phyloP scores from a whole-genome alignment of 1,140 invertebrate genomes.

The Zaprionus gabonicus region DNA sequence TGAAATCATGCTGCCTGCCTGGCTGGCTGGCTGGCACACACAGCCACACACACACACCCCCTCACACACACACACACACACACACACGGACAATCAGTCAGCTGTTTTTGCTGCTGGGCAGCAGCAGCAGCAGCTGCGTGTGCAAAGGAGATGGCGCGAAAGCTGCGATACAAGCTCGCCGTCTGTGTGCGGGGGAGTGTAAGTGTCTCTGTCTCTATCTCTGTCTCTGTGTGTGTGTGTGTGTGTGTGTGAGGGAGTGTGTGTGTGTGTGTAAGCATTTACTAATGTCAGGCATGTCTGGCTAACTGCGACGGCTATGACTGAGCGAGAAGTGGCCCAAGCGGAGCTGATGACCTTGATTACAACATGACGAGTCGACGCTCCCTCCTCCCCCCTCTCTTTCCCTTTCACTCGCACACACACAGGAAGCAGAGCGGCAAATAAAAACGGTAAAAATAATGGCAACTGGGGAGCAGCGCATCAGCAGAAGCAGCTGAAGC shows the following conservation, averaged over 20 bases:
- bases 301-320: conserved; percentile 78
- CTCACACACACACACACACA: no score
- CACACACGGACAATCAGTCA: conserved; percentile 64
- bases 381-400: background rate
- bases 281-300: conserved; percentile 74
- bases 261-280: conserved; percentile 53
- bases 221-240: conserved; percentile 8
- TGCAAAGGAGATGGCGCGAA: conserved; percentile 68
- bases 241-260: conserved; percentile 11
- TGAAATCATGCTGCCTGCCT: conserved; percentile 71
- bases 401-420: conserved; percentile 16
- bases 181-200: conserved; percentile 7
- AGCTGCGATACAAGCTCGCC: conserved; percentile 43
- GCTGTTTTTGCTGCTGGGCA: conserved; percentile 63
- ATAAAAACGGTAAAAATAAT: conserved; percentile 78
- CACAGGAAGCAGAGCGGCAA: conserved; percentile 55
- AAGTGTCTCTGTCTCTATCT: conserved; percentile 5
- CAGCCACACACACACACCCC: conserved; percentile 25
- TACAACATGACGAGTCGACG: conserved; percentile 63
- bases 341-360: conserved; percentile 77
- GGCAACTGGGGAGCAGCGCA: conserved; percentile 49
- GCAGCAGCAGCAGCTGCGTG: conserved; percentile 53
- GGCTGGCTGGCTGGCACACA: conserved; percentile 20
- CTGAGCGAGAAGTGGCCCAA: conserved; percentile 64
- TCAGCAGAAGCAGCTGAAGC: conserved; percentile 27